phyloP scores from a whole-genome alignment of 2,113 vertebrate genomes.

The Dicentrarchus labrax region DNA sequence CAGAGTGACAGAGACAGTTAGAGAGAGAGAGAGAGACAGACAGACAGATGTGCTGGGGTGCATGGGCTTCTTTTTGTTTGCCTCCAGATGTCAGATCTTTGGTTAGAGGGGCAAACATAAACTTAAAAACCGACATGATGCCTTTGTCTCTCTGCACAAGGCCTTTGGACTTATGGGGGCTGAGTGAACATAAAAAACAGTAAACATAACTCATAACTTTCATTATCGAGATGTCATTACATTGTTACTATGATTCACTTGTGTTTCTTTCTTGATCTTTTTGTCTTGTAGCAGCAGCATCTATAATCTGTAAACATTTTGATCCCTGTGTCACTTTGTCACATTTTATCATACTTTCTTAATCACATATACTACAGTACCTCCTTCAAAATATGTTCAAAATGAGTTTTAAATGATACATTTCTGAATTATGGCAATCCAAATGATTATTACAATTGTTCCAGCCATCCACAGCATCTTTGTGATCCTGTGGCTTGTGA shows the following conservation, averaged over 20 bases:
- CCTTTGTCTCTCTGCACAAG: slow-evolving; percentile 47
- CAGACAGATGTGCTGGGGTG: slow-evolving; percentile 48
- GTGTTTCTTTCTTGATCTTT: not conserved
- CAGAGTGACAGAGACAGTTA: slow-evolving; percentile 24
- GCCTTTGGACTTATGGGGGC: slow-evolving; percentile 12
- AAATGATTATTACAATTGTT: slow-evolving; percentile 58
- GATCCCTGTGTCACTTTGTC: slow-evolving; percentile 4
- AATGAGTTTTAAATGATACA: not conserved
- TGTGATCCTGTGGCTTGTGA: slow-evolving; percentile 68
- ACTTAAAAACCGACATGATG: slow-evolving; percentile 40
- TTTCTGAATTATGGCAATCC: slow-evolving; percentile 29
- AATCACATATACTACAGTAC: not conserved
- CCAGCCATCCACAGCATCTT: slow-evolving; percentile 43
- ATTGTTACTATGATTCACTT: not conserved
- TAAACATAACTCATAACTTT: slow-evolving; percentile 20
- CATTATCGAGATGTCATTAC: slow-evolving; percentile 2
- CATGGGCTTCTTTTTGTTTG: slow-evolving; percentile 67
- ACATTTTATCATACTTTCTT: not conserved
- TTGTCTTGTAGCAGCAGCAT: not conserved
- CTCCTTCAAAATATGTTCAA: not conserved
- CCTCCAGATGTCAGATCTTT: slow-evolving; percentile 53
- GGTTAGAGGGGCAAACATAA: slow-evolving; percentile 62
- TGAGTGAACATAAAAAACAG: slow-evolving; percentile 43
- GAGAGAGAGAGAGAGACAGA: not conserved
- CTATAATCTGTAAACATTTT: slow-evolving; percentile 19